Base-by-base conservation (phyloP, 2,888 invertebrate species). In the Platypus cylindrus region DNA sequence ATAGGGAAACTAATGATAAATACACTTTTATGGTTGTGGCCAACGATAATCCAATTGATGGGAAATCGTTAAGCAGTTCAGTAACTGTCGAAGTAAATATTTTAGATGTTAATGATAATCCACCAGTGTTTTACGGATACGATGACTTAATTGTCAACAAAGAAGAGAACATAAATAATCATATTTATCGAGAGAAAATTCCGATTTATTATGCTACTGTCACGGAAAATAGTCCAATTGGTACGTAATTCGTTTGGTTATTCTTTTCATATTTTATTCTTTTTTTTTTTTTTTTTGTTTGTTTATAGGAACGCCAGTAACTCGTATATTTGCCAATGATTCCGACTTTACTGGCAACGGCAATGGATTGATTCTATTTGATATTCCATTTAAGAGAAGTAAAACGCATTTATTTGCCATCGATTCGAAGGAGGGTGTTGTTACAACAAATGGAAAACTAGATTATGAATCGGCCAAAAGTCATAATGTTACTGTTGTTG, bases 291-390 rank as follows among this genome's bases (percentile, higher is more conserved):
- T 20, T 20, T 20, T 20, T 20, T 9, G 9, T 29, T 5, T 8
- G 17, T 11, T 38, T 41, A 14, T 25, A 46, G 45, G 45, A 11
- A 76, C 78, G 23, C 65, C 75, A 27, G 77, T 89, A 1, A 73
- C 77, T 1, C 75, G 74, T 58, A 73, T 89, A 2, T 76, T 71
- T 41, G 89, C 89, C 1, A 85, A 86, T 44, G 89, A 90, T 59
- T 75, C 81, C 9, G 89, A 90, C 56, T 84, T 83, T 47, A 62
- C 75, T 26, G 82, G 83, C 2, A 86, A 87, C 52, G 87, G 87
- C n/a, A 89, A 89, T 52, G 87, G 87, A 0, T 60, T 86, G 26
- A 74, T 89, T 2, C 61, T 87, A 1, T 89, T 80, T 46, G 80
- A 81, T 47, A 65, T 87, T 27, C 72, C 76, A 1, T 74, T 78